These are phyloP conservation scores for Potorous gilbertii DNA, from an alignment of 2,797 vertebrate genomes.

Conservation along the genomic window DNA sequence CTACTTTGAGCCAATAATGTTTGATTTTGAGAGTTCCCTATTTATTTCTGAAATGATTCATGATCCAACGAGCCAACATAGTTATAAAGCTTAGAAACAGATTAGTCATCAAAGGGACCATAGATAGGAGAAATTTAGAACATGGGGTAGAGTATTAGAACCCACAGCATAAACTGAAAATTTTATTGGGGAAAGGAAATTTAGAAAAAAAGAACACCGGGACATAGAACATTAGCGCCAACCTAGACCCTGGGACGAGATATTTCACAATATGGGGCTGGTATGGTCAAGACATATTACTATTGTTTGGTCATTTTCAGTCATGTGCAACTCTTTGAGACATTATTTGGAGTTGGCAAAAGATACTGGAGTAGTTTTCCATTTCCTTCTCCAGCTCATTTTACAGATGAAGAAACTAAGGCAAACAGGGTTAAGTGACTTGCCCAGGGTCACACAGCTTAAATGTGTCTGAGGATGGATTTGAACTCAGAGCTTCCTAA, in stretches of 20 bases:
- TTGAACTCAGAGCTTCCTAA: background rate
- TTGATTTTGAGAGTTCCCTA: background rate
- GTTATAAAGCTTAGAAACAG: background rate
- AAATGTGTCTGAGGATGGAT: background rate
- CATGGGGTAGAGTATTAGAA: background rate
- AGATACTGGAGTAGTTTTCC: background rate
- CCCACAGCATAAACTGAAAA: background rate
- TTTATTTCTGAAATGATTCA: background rate
- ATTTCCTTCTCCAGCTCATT: background rate
- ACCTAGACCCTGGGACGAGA: background rate
- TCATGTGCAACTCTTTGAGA: background rate
- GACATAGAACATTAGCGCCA: background rate
- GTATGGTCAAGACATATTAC: background rate
- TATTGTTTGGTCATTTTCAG: background rate
- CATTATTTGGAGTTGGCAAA: background rate
- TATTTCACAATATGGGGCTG: background rate
- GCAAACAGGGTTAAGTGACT: background rate
- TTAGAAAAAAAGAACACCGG: background rate
- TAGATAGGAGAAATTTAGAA: background rate
- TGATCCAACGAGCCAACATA: background rate
- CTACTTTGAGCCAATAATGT: background rate
- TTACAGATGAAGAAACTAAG: background rate
- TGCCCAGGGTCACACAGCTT: background rate
- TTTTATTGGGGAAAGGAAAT: background rate
- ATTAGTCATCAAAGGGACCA: background rate